A percentile compares a stretch with the other conserved stretches of the same genome.
Conservation (phyloP, 2,888 invertebrate species). For the Caenorhabditis panamensis region DNA sequence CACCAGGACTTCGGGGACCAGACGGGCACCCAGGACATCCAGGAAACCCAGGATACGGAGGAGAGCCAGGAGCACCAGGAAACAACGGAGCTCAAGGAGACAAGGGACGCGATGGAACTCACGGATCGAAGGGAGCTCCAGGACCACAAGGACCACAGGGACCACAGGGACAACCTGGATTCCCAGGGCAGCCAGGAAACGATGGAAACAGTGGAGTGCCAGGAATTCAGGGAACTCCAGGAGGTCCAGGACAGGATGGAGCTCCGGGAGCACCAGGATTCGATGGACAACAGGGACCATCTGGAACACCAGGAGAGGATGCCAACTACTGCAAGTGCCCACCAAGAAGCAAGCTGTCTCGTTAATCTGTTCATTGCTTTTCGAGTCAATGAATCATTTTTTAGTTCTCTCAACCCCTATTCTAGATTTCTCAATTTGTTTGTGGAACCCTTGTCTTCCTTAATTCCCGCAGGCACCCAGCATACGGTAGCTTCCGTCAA, state of each 20-base stretch:
- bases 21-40: conserved; percentile 70
- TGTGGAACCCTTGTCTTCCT: not conserved
- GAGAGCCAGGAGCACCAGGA: conserved; percentile 69
- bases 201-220: conserved; percentile 66
- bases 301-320: conserved; percentile 72
- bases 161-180: conserved; percentile 68
- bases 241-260: conserved; percentile 64
- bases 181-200: conserved; percentile 69
- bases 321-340: conserved; percentile 72
- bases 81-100: conserved; percentile 70
- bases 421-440: not conserved
- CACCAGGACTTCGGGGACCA: conserved; percentile 65
- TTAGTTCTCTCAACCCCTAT: not conserved
- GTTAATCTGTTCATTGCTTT: conserved; percentile 6
- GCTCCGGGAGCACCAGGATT: conserved; percentile 63
- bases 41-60: conserved; percentile 67
- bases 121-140: conserved; percentile 67
- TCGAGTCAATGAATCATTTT: conserved; percentile 16
- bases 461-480: conserved; percentile 23
- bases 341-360: conserved; percentile 56
- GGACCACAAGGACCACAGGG: conserved; percentile 68
- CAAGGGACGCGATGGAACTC: conserved; percentile 62
- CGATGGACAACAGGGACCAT: conserved; percentile 65
- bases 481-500: conserved; percentile 29
- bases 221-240: conserved; percentile 60